Conservation (phyloP, 2,888 invertebrate species). For the Thera obeliscata region DNA sequence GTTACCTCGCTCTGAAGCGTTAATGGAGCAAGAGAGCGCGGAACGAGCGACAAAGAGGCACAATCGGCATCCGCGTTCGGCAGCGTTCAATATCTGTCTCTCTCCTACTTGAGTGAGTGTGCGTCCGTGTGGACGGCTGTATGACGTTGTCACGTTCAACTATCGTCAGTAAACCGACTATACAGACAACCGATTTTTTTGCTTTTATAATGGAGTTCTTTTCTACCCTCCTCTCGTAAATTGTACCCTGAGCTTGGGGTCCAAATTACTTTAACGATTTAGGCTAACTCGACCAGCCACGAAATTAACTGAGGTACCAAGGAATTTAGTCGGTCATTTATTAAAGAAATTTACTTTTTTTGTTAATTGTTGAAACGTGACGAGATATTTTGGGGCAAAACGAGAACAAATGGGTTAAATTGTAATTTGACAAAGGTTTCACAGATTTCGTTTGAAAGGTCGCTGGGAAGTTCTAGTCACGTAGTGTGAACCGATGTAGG, state of each 20-base stretch:
- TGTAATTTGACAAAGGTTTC: conserved; percentile 32
- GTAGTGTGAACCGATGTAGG: conserved; percentile 16
- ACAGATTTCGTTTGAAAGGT: conserved; percentile 28
- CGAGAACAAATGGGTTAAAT: conserved; percentile 29
- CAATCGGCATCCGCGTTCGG: too few relatives aligned
- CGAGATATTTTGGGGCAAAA: conserved; percentile 23
- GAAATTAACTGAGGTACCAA: conserved; percentile 50
- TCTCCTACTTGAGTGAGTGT: too few relatives aligned
- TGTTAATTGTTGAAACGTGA: conserved; percentile 43
- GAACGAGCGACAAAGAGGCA: too few relatives aligned
- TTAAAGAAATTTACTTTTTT: conserved; percentile 42
- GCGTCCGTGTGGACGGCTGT: too few relatives aligned
- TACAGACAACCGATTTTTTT: too few relatives aligned
- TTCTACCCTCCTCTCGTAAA: not conserved
- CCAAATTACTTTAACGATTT: conserved; percentile 62
- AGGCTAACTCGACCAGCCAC: conserved; percentile 50
- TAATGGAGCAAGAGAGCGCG: too few relatives aligned
- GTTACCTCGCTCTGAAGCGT: too few relatives aligned
- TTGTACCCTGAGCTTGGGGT: conserved; percentile 16
- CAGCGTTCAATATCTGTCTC: too few relatives aligned
- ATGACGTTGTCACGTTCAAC: too few relatives aligned
- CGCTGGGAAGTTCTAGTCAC: conserved; percentile 27
- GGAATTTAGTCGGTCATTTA: conserved; percentile 51
- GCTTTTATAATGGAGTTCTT: not conserved
- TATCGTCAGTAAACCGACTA: too few relatives aligned